Evolutionary conservation across 2,113 vertebrate species (phyloP), one percentile per base, ranked within the genome.

Genomic region (Amphilophus citrinellus): DNA sequence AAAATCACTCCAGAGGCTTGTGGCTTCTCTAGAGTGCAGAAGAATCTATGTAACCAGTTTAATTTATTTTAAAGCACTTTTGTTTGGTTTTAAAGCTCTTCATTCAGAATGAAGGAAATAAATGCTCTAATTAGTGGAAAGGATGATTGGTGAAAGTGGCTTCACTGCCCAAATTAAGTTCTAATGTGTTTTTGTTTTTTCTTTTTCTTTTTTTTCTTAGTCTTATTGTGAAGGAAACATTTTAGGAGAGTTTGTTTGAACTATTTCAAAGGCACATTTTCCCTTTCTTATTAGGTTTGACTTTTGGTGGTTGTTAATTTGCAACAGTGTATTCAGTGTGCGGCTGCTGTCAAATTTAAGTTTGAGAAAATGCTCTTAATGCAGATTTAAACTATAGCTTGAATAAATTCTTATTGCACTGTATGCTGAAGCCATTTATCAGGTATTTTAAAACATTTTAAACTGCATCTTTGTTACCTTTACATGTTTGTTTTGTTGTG

Each of bases 371-470:
- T 18, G 22, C 11, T 84, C 87, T 89, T 68, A 87, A 83, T 84
- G 27, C 87, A 83, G 68, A 80, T 56, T 44, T 62, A 44, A 84
- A 78, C 79, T 24, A 53, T 42, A 79, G 88, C 88, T 93, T 85
- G 80, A 91, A 83, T 84, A 78, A 83, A 13, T 58, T 83, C 24
- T 81, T 88, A 71, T 91, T 90, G 91, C 91, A 92, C 91, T 85
- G 82, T 85, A 90, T 80, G 79, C 91, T 85, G 68, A 91, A 88
- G 77, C 82, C 88, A 90, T 93, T 83, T 77, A 84, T 91, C 77
- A 87, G 84, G 78, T 90, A 61, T 89, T 91, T 87, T 22, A 62
- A 85, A 87, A 84, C 82, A 78, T 83, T 7, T 50, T 18, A 47
- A 73, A 53, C 66, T 0, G 24, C 61, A 4, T 89, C 82, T 92